Conservation (phyloP, 2,113 vertebrate species). For the Dolichotis patagonum region DNA sequence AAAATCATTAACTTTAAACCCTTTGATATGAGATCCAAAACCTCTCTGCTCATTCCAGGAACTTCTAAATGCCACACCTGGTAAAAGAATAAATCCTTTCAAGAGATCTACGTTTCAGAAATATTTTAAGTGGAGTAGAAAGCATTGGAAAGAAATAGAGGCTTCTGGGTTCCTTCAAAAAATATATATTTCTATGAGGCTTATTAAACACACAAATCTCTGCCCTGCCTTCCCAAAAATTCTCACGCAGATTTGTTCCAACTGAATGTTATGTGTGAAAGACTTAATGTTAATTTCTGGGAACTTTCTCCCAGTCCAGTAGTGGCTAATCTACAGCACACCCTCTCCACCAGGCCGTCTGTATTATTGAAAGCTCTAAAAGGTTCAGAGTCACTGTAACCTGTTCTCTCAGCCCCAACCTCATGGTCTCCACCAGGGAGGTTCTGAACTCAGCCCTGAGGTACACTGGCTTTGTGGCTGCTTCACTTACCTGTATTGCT, state of each 20-base stretch:
- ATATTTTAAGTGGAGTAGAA: conserved; percentile 64
- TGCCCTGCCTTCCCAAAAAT: not conserved
- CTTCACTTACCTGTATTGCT: not conserved
- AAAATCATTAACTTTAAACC: conserved; percentile 91
- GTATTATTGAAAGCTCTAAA: not conserved
- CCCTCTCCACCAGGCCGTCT: not conserved
- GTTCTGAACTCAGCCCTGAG: fast-evolving
- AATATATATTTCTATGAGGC: conserved; percentile 49
- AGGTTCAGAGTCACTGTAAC: not conserved
- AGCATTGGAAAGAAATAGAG: not conserved
- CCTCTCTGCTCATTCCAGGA: conserved; percentile 78
- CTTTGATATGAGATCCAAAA: conserved; percentile 90
- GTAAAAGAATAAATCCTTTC: conserved; percentile 82
- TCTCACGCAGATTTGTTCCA: conserved; percentile 46
- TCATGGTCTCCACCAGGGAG: not conserved
- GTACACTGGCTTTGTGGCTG: not conserved
- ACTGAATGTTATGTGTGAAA: not conserved
- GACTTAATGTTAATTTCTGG: not conserved
- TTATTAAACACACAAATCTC: conserved; percentile 42
- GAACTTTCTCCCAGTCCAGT: not conserved
- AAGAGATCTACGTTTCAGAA: conserved; percentile 81
- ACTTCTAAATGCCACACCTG: conserved; percentile 79
- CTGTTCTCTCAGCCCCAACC: not conserved
- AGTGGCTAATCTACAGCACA: not conserved
- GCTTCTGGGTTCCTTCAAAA: not conserved